These are phyloP conservation scores for Poecilia picta DNA, from an alignment of 2,797 vertebrate genomes.

Conservation along the genomic window DNA sequence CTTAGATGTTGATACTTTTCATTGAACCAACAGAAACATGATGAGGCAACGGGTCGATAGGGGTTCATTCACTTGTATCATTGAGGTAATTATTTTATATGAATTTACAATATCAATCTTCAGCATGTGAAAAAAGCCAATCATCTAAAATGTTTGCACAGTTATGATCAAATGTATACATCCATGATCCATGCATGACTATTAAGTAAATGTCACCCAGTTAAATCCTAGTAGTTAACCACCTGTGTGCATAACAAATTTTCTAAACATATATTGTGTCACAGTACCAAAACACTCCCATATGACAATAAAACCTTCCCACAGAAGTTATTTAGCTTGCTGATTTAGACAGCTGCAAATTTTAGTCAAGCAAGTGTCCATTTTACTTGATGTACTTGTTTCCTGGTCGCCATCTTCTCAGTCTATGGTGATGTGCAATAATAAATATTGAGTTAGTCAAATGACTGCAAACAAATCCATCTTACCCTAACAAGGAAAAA, in stretches of 20 bases:
- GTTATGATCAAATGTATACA: background rate
- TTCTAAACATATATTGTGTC: background rate
- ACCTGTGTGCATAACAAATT: background rate
- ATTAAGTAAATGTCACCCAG: too few relatives aligned
- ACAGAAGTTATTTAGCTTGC: background rate
- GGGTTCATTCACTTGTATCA: background rate
- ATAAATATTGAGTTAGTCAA: background rate
- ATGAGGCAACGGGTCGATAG: background rate
- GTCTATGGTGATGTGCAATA: background rate
- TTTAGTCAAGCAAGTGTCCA: background rate
- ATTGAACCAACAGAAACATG: background rate
- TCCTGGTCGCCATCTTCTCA: background rate
- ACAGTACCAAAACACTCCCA: background rate
- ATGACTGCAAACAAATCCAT: background rate
- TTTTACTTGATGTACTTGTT: background rate
- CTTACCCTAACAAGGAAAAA: background rate
- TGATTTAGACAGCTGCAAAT: background rate
- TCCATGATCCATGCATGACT: background rate
- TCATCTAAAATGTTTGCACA: background rate
- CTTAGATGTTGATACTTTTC: background rate
- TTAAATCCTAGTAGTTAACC: background rate
- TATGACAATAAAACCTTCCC: background rate
- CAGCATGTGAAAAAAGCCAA: background rate
- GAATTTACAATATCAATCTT: background rate
- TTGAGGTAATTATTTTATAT: background rate